Percentiles rank a stretch among this genome's conserved stretches.
Evolutionary conservation across 2,113 vertebrate species (phyloP).

Genomic region (Uria aalge): DNA sequence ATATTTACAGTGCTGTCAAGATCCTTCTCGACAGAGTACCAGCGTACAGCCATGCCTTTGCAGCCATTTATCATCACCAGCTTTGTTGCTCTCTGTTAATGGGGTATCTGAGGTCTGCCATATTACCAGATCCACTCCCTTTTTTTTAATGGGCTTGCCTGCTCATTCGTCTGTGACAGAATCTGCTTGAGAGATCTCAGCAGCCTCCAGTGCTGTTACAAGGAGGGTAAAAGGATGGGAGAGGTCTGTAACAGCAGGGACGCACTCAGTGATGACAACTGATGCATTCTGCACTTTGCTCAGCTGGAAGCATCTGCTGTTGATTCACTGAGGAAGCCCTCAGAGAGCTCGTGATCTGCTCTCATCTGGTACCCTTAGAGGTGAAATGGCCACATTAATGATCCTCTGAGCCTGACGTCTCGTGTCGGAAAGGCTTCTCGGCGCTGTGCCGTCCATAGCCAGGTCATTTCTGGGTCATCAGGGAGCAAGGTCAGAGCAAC

Average conservation of each 20-base stretch:
- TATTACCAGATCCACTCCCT: not conserved
- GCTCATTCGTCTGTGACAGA: not conserved
- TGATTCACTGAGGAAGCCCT: not conserved
- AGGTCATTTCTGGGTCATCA: not conserved
- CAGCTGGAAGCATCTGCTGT: not conserved
- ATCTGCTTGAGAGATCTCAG: not conserved
- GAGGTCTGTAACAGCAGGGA: not conserved
- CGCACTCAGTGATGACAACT: not conserved
- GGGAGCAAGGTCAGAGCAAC: not conserved
- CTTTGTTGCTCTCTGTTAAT: not conserved
- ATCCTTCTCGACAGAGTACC: not conserved
- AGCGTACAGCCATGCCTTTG: not conserved
- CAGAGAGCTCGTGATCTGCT: not conserved
- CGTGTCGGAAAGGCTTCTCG: not conserved
- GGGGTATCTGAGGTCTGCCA: not conserved
- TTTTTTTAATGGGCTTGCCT: not conserved
- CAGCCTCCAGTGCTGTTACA: not conserved
- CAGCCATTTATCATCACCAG: not conserved
- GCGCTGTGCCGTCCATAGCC: not conserved
- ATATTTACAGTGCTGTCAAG: not conserved
- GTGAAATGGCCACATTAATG: not conserved
- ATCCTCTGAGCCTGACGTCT: not conserved
- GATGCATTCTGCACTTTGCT: not conserved
- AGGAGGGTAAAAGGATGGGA: not conserved
- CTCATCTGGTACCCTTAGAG: not conserved